Base-by-base conservation (phyloP, 2,797 vertebrate species). In the Peromyscus attwateri region DNA sequence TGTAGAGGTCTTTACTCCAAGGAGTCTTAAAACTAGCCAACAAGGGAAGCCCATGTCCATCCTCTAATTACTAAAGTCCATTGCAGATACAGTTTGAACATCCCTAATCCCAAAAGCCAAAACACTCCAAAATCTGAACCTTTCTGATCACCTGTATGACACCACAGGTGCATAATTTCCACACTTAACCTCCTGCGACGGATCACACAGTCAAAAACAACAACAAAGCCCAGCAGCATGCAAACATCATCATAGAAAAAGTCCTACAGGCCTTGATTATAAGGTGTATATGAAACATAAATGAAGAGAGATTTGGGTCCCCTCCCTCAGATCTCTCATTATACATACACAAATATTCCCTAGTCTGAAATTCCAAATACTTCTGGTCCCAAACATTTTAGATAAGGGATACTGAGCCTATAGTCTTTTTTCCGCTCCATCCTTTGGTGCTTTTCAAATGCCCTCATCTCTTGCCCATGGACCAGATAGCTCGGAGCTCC, bases 351-450 rank as follows among this genome's bases (percentile, higher is more conserved):
- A 71, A 62, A 71, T 81, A 71, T 55, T 71, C 37, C 19, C 34
- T 37, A 71, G 29, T 79, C 75, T 90, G 75, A 66, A 49, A 52
- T 66, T 34, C 75, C 60, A 79, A 49, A 37, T 66, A 29, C 43
- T 52, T 90, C 75, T 79, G 29, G 83, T 73, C 83, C 55, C 6
- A 71, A 31, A 55, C 83, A 16, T 64, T 92, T 40, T 13, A 37
- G 83, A 73, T 73, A 64, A 73, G 82, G 55, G 34, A 40, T 66
- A 6, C 2, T 34, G 37, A 81, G 21, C 21, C 83, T 40, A 29
- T 34, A 31, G 25, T 71, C 87, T 95, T 92, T 40, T 40, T 96
- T 94, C 94, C 2, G 80, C 93, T 83, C 77, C 62, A 6, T 29
- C 62, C 6, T 16, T 2, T 23, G 9, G 10, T 60, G 37, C 25